A percentile compares a stretch with the other conserved stretches of the same genome.
Conservation (phyloP, 2,113 vertebrate genomes). For the Panthera uncia region DNA sequence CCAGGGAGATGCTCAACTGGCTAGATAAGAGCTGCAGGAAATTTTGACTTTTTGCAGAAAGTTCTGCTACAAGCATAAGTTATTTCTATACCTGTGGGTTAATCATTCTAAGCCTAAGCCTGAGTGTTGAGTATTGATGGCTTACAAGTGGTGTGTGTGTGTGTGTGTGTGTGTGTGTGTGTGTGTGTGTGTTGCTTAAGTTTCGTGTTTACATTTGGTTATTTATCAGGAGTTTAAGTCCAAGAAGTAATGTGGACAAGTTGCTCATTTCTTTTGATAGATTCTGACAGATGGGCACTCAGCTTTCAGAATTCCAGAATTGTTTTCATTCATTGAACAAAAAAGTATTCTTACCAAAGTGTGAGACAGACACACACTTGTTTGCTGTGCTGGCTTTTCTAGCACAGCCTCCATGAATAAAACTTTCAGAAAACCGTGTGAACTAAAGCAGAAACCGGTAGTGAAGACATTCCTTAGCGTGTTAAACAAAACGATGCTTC, state of each 20-base stretch:
- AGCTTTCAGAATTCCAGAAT: not conserved
- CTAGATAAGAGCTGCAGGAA: not conserved
- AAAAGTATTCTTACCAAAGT: not conserved
- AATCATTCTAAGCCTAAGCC: not conserved
- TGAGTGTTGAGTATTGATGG: not conserved
- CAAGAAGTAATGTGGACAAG: not conserved
- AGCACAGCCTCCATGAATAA: not conserved
- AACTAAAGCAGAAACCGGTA: not conserved
- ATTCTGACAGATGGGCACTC: not conserved
- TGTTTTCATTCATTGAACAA: not conserved
- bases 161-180: too few relatives aligned
- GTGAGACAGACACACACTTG: not conserved
- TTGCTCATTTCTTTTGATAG: not conserved
- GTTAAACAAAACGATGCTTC: conserved; percentile 81
- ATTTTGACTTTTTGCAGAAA: not conserved
- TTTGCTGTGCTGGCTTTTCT: not conserved
- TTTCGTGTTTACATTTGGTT: not conserved
- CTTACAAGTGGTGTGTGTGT: not conserved
- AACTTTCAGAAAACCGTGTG: not conserved
- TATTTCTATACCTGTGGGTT: too few relatives aligned
- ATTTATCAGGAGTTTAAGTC: not conserved
- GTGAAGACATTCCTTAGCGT: not conserved
- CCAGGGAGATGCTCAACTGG: not conserved
- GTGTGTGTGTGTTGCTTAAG: not conserved
- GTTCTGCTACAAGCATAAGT: not conserved